Percentiles rank a stretch among this genome's conserved stretches.
Conservation (phyloP, 2,797 vertebrate genomes). For the Pseudochromis fuscus region DNA sequence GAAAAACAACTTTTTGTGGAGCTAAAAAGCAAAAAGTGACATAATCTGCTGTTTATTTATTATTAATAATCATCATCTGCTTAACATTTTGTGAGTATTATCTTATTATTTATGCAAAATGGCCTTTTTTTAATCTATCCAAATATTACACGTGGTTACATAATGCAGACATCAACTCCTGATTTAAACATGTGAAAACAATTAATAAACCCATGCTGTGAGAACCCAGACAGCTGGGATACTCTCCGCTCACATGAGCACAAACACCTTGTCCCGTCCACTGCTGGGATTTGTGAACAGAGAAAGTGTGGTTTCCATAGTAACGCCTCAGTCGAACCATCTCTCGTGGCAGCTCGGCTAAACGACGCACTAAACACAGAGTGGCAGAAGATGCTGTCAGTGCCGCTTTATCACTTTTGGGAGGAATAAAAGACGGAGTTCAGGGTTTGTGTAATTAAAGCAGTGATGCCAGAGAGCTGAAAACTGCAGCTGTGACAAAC, state of each 20-base stretch:
- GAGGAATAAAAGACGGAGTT: slow-evolving; percentile 15
- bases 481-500: slow-evolving; percentile 8
- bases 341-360: slow-evolving; percentile 26
- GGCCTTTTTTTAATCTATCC: too few relatives aligned
- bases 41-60: too few relatives aligned
- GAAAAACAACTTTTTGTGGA: too few relatives aligned
- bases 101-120: too few relatives aligned
- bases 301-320: slow-evolving; percentile 53
- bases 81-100: too few relatives aligned
- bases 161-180: too few relatives aligned
- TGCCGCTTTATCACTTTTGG: slow-evolving; percentile 22
- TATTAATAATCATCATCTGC: too few relatives aligned
- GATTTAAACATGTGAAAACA: background rate
- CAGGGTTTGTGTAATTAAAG: slow-evolving; percentile 31
- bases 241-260: slow-evolving; percentile 12
- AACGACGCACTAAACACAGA: slow-evolving; percentile 28
- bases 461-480: background rate
- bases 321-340: slow-evolving; percentile 34
- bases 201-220: too few relatives aligned
- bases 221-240: background rate
- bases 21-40: too few relatives aligned
- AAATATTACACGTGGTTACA: too few relatives aligned
- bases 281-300: slow-evolving; percentile 30
- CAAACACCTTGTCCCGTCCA: slow-evolving; percentile 42
- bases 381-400: slow-evolving; percentile 28